Evolutionary conservation across 2,113 vertebrate species (phyloP).

Genomic region (Rynchops niger): DNA sequence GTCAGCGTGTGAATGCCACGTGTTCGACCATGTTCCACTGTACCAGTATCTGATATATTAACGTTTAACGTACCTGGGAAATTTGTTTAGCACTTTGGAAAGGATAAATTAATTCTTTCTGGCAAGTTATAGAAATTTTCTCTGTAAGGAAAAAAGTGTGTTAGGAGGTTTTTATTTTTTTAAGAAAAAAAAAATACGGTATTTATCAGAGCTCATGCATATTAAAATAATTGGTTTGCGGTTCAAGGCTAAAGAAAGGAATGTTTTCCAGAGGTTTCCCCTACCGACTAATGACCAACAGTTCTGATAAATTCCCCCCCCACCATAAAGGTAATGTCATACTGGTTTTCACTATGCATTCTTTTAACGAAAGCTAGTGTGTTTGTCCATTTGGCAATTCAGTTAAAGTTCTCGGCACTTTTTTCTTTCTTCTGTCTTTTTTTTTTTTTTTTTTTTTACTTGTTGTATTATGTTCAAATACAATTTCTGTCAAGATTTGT

Average conservation of each 20-base stretch:
- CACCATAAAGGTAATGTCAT: conserved; percentile 65
- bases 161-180: conserved; percentile 81
- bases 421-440: conserved; percentile 74
- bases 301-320: conserved; percentile 59
- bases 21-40: conserved; percentile 41
- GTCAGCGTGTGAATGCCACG: neutral
- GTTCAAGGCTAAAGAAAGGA: conserved; percentile 74
- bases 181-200: conserved; percentile 69
- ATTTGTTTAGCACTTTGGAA: conserved; percentile 90
- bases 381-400: conserved; percentile 77
- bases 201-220: conserved; percentile 74
- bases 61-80: conserved; percentile 76
- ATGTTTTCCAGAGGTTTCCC: conserved; percentile 57
- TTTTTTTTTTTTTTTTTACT: conserved; percentile 79
- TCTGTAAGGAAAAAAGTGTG: conserved; percentile 77
- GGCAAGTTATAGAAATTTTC: conserved; percentile 74
- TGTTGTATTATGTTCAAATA: conserved; percentile 85
- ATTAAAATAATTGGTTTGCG: conserved; percentile 67
- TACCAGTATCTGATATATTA: conserved; percentile 73
- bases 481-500: conserved; percentile 79
- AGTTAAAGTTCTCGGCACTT: conserved; percentile 80
- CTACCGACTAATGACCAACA: conserved; percentile 67
- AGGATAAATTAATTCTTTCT: conserved; percentile 82
- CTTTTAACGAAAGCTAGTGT: conserved; percentile 61
- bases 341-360: conserved; percentile 73